Conservation (phyloP, 2,888 invertebrate species). For the Chalcis sispes region DNA sequence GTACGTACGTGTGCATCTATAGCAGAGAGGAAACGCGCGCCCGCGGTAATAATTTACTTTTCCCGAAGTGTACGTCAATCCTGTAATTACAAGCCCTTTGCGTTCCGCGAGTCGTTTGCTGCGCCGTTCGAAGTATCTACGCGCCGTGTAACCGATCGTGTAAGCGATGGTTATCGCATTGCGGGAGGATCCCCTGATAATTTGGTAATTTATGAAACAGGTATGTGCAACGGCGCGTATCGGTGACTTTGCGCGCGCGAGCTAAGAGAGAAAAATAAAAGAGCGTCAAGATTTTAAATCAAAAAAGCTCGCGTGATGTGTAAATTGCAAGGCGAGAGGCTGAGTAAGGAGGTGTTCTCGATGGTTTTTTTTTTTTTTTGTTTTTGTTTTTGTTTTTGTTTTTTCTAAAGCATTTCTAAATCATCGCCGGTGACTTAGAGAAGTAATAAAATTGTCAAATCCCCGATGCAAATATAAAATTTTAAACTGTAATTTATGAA, state of each 20-base stretch:
- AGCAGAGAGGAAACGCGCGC: no score
- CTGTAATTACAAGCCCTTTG: constrained; percentile 50
- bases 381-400: no score
- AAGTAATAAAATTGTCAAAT: no score
- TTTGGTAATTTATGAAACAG: constrained; percentile 52
- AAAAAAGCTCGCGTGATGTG: constrained; percentile 40
- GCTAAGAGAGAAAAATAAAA: background rate
- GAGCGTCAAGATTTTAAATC: constrained; percentile 38
- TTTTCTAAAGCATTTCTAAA: no score
- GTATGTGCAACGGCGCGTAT: background rate
- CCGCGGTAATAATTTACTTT: constrained; percentile 46
- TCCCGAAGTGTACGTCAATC: constrained; percentile 36
- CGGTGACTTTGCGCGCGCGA: constrained; percentile 15
- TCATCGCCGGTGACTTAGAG: no score
- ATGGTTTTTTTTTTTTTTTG: background rate
- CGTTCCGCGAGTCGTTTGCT: background rate
- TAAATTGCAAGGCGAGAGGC: constrained; percentile 36
- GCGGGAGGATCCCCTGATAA: constrained; percentile 24
- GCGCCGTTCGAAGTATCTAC: background rate
- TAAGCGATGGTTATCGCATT: constrained; percentile 41
- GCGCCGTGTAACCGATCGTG: background rate
- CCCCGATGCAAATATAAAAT: no score
- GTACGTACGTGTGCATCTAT: no score
- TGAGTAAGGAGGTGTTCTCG: background rate
- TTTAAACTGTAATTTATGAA: no score